A percentile compares a stretch with the other conserved stretches of the same genome.
phyloP scores from a whole-genome alignment of 37 sponge, comb jelly and placozoan genomes.

The Spongia lamella region DNA sequence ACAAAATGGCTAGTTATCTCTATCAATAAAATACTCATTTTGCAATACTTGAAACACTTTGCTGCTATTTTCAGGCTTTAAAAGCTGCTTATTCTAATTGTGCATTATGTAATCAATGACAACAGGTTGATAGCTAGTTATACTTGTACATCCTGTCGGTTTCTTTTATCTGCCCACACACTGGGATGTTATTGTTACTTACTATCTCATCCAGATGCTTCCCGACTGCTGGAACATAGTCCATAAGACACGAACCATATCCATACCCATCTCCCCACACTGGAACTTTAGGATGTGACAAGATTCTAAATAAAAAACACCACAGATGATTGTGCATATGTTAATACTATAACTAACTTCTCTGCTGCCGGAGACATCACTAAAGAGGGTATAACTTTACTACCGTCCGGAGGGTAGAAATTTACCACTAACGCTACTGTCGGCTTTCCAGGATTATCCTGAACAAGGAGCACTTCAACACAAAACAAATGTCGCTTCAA shows the following conservation, averaged over 20 bases:
- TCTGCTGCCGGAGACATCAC: constrained; percentile 60
- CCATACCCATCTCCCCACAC: constrained; percentile 56
- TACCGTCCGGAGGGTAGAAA: constrained; percentile 48
- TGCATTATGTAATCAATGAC: no score
- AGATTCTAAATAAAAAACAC: neutral
- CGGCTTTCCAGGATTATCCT: constrained; percentile 56
- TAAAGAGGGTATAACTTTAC: constrained; percentile 33
- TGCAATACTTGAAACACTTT: no score
- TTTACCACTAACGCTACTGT: constrained; percentile 50
- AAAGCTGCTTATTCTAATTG: no score
- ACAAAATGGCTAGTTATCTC: no score
- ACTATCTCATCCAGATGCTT: constrained; percentile 57
- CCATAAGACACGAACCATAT: constrained; percentile 60
- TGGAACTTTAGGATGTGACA: constrained; percentile 28
- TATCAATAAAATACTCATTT: no score
- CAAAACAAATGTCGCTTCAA: neutral
- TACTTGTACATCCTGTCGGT: no score
- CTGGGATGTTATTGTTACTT: no score
- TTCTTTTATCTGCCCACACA: no score
- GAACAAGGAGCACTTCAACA: neutral
- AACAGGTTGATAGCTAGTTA: no score
- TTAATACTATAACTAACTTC: constrained; percentile 4
- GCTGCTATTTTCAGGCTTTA: no score
- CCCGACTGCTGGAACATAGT: constrained; percentile 72
- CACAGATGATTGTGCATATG: neutral